Base-by-base conservation (phyloP, 2,888 invertebrate species). In the Rhagonycha lutea region DNA sequence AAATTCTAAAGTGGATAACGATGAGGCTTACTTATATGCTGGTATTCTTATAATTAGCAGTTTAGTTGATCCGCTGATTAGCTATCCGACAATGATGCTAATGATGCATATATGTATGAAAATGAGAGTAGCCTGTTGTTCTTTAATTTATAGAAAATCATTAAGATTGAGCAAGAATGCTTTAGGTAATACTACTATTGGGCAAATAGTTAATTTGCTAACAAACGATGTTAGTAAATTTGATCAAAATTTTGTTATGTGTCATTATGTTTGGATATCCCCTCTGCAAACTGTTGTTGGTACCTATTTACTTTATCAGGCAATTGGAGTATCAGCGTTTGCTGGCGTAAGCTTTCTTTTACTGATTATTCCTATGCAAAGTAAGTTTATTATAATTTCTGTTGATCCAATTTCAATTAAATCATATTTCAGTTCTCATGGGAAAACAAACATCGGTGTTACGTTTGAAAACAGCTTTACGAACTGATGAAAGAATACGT, bases 191-290 rank as follows among this genome's bases (percentile, higher is more conserved):
- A 97, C 97, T 0, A 94, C 89, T 87, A 95, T 92, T 82, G 98
- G 89, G 86, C 86, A 87, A 80, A 84, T 87, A 81, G 85, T 87
- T 62, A 87, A 88, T 79, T 80, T 87, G 65, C 79, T 97, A 78
- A 96, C 96, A 0, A 97, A 96, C 73, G 97, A 98, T 87, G 96
- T 96, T 0, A 94, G 93, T 81, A 89, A 96, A 76, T 96, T 97
- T 87, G 97, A 97, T 87, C 91, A 94, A 88, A 93, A 93, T 9
- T 90, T 93, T 28, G 89, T 95, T 72, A 95, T 96, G 85, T 85
- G 96, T 14, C 94, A 96, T 85, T 96, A 94, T 84, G 87, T 97
- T 7, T 93, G 95, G 90, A 89, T 95, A 14, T 94, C 95, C 0
- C 96, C 96, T 0, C 85, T 96, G 1, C 94, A 96, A 86, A 92